Evolutionary conservation across 1,140 invertebrate species (phyloP).

Genomic region (Ceratina calcarata): DNA sequence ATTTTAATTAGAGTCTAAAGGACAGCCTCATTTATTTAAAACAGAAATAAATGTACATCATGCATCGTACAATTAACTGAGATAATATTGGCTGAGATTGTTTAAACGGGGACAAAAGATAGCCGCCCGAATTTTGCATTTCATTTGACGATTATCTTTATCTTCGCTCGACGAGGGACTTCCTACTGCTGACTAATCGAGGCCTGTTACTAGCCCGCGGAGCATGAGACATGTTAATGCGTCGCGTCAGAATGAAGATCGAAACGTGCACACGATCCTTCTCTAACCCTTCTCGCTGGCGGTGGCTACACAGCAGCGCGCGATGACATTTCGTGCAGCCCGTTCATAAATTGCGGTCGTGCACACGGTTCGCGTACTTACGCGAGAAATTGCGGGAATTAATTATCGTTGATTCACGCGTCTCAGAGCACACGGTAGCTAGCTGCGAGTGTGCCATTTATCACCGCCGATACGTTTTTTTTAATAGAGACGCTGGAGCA

Average conservation of each 20-base stretch:
- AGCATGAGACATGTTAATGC: constrained; percentile 2
- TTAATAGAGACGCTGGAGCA: background rate
- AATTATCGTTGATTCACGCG: constrained; percentile 41
- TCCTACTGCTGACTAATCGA: background rate
- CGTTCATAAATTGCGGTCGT: constrained; percentile 43
- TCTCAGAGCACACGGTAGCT: background rate
- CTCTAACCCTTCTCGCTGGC: background rate
- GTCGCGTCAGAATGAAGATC: constrained; percentile 34
- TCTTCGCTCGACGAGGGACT: no score
- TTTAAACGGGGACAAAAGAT: no score
- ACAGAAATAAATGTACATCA: no score
- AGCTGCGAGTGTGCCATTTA: background rate
- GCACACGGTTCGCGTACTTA: constrained; percentile 22
- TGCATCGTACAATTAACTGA: no score
- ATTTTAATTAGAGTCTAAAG: no score
- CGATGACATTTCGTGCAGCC: constrained; percentile 42
- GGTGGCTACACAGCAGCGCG: background rate
- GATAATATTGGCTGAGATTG: no score
- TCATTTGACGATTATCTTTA: no score
- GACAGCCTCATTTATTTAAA: no score
- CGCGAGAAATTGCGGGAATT: constrained; percentile 42
- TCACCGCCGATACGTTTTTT: background rate
- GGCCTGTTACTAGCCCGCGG: background rate
- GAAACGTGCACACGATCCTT: constrained; percentile 9
- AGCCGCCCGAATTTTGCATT: no score